Evolutionary conservation across 2,888 invertebrate genomes (phyloP), one percentile per base, ranked within the genome.

Genomic region (Lypha dubia): DNA sequence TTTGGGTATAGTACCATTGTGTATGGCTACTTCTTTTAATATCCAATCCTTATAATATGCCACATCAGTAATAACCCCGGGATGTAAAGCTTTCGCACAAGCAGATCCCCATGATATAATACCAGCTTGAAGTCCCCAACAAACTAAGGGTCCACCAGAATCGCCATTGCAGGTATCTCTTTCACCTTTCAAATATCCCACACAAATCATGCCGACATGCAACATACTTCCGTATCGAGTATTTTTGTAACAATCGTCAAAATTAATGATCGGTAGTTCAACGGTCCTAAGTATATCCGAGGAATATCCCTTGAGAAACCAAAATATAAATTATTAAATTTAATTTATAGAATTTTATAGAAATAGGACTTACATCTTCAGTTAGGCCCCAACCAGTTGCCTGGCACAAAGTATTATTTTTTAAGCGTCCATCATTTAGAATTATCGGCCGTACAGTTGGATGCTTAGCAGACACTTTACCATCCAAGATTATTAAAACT

Each of bases 71-170:
- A 97, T 97, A 7, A 97, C 94, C 0, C 97, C 97, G 0, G 97
- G 97, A 83, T 93, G 94, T 11, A 93, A 93, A 24, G 95, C 94
- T 81, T 94, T 93, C 0, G 96, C 97, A 89, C 97, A 97, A 1
- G 94, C 93, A 41, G 95, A 93, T n/a, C 97, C 97, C 96, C 96
- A 97, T 0, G 97, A 97, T 0, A 97, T 96, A 67, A 97, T 93
- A 1, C 97, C 97, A 5, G 96, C 93, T 89, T 96, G 92, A 88
- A 95, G 94, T 89, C 94, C 94, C 24, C 87, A 75, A 62, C 89
- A 89, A 91, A 96, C 94, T 35, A 97, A 92, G 0, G 97, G 97
- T 3, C 97, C 97, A 15, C 97, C 97, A 8, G 96, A 97, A 91
- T 97, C 97, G 11, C 96, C 97, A 93, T 95, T 94, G 89, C 97